Evolutionary conservation across 2,888 invertebrate genomes (phyloP).

Genomic region (Microctonus hyperodae): DNA sequence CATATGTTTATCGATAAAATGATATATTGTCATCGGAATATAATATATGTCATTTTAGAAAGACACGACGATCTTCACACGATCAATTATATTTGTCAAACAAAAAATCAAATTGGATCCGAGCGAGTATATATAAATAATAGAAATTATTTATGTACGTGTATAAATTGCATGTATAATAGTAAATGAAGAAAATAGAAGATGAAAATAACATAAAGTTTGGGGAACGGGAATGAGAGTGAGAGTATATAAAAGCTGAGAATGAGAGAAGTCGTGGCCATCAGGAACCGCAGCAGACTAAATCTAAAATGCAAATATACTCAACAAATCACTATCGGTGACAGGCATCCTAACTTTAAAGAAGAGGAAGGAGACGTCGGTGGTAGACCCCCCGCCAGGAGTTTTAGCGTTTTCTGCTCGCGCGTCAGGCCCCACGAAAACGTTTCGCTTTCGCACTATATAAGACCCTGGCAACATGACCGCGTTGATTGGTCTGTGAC

Average conservation of each 20-base stretch:
- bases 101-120: constrained; percentile 11
- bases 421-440: constrained; percentile 31
- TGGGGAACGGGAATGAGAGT: constrained; percentile 2
- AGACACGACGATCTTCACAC: neutral
- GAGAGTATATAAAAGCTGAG: too few relatives aligned
- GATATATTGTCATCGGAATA: constrained; percentile 25
- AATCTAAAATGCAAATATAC: constrained; percentile 63
- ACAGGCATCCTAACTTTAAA: constrained; percentile 59
- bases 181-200: constrained; percentile 11
- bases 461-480: constrained; percentile 6
- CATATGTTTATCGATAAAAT: neutral
- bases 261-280: constrained; percentile 22
- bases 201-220: constrained; percentile 15
- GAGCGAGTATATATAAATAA: neutral
- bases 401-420: constrained; percentile 54
- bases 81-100: neutral
- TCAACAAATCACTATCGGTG: constrained; percentile 63
- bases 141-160: neutral
- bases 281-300: constrained; percentile 58
- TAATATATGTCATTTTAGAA: constrained; percentile 15
- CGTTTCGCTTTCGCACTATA: constrained; percentile 15
- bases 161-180: constrained; percentile 8
- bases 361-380: constrained; percentile 51
- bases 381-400: constrained; percentile 59
- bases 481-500: constrained; percentile 26